These are phyloP conservation scores for Frankliniella intonsa DNA, from an alignment of 2,888 invertebrate genomes.

Conservation along the genomic window DNA sequence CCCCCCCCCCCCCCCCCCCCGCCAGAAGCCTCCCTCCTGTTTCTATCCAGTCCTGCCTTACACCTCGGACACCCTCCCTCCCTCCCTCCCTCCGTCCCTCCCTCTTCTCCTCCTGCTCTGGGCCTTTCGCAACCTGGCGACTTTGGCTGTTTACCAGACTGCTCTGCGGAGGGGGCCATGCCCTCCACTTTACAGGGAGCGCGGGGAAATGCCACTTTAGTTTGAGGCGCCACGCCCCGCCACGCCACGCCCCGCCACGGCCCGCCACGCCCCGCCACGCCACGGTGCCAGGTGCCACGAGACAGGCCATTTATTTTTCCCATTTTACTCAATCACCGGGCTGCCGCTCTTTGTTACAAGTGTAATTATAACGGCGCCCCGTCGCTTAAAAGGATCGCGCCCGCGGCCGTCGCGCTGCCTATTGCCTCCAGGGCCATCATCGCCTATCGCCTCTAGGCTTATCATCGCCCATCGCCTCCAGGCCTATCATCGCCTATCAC, in stretches of 20 bases:
- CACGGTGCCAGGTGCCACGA: neutral
- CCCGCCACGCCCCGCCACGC: neutral
- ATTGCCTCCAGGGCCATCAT: neutral
- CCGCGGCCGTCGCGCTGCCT: neutral
- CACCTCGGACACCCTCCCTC: neutral
- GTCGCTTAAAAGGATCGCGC: neutral
- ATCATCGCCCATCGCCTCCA: no score
- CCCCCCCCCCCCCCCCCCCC: neutral
- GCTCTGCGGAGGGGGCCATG: no score
- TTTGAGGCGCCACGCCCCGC: neutral
- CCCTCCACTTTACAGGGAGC: no score
- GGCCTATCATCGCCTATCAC: no score
- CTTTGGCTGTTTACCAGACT: no score
- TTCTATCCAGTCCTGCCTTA: neutral
- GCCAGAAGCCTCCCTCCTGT: neutral
- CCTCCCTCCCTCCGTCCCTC: neutral
- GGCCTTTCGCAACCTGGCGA: no score
- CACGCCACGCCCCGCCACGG: neutral
- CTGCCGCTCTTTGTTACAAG: slow-evolving; percentile 5
- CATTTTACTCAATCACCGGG: slow-evolving; percentile 8
- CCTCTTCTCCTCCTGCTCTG: no score
- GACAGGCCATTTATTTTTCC: neutral
- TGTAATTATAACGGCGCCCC: neutral
- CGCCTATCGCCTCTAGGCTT: no score
- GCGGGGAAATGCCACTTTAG: no score